A percentile compares a stretch with the other conserved stretches of the same genome.
These are phyloP conservation scores for Tauraco hartlaubi DNA, from an alignment of 2,797 vertebrate species.

Conservation along the genomic window DNA sequence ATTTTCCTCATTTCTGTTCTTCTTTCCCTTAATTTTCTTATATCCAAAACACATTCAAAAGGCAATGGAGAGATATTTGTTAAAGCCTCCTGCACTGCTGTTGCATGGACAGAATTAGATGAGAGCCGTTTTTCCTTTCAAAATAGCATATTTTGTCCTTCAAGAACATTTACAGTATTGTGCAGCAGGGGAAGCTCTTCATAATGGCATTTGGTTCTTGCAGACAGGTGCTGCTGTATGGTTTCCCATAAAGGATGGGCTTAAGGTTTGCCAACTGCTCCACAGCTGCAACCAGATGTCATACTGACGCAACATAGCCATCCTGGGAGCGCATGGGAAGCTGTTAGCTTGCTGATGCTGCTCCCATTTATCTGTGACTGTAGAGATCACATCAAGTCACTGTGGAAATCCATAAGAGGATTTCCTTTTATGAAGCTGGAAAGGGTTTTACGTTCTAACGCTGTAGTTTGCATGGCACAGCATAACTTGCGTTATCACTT, in stretches of 20 bases:
- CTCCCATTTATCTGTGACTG: not conserved
- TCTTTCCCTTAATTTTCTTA: not conserved
- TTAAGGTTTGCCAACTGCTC: not conserved
- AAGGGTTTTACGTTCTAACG: not conserved
- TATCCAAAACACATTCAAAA: not conserved
- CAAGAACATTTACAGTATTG: not conserved
- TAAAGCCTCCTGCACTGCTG: slow-evolving; percentile 17
- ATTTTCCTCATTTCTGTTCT: not conserved
- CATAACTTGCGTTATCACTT: not conserved
- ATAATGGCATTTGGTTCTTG: not conserved
- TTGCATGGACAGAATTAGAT: not conserved
- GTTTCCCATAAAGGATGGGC: not conserved
- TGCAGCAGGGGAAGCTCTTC: not conserved
- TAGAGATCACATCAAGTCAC: not conserved
- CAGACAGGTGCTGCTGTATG: slow-evolving; percentile 1
- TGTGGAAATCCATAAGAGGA: not conserved
- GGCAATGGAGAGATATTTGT: not conserved
- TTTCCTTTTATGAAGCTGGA: not conserved
- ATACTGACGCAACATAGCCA: not conserved
- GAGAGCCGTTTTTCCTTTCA: not conserved
- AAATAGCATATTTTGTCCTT: not conserved
- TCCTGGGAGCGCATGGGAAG: not conserved
- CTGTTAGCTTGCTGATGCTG: not conserved
- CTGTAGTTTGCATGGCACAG: accelerated
- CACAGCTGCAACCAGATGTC: not conserved